Evolutionary conservation across 2,797 vertebrate genomes (phyloP), one percentile per base, ranked within the genome.

Genomic region (Xiphorhynchus erythropygius): DNA sequence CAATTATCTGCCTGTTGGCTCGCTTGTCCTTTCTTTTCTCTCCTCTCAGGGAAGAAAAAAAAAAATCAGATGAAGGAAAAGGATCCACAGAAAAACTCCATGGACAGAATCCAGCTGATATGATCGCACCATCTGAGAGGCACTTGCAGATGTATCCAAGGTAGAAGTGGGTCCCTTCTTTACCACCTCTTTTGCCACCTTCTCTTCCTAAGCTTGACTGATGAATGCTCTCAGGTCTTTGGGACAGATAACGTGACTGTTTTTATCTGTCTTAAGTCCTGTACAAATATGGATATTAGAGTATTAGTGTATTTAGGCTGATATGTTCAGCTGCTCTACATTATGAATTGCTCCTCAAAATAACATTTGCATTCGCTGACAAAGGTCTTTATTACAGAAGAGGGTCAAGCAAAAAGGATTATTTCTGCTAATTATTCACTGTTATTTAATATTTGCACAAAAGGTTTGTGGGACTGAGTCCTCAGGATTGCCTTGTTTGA

Each of bases 371-470:
- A 13, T 94, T 96, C 15, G 3, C 74, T 0, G 7, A 70, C 90
- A 79, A 77, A 90, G 74, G 85, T 90, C 93, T 95, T 91, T 92
- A 94, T 92, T 96, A 90, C 64, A 90, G 71, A 93, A 82, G 19
- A 93, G 68, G 80, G 93, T 94, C 90, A 94, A 87, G 86, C 32
- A 82, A 93, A 94, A 95, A 89, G 95, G 92, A 96, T 95, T 96
- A 94, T 93, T 89, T 62, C 89, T 60, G 62, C 94, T 97, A 95
- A 96, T 94, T 96, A 95, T 89, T 93, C 55, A 4, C 76, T 87
- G 87, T 80, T 94, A 84, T 95, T 96, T 95, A 93, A 96, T 96
- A 95, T 97, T 96, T 96, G 63, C 90, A 90, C 88, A 93, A 80
- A 90, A 84, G 57, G 78, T 88, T 96, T 94, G 87, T 74, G 57